Evolutionary conservation across 2,113 vertebrate species (phyloP).

Genomic region (Pandion haliaetus): DNA sequence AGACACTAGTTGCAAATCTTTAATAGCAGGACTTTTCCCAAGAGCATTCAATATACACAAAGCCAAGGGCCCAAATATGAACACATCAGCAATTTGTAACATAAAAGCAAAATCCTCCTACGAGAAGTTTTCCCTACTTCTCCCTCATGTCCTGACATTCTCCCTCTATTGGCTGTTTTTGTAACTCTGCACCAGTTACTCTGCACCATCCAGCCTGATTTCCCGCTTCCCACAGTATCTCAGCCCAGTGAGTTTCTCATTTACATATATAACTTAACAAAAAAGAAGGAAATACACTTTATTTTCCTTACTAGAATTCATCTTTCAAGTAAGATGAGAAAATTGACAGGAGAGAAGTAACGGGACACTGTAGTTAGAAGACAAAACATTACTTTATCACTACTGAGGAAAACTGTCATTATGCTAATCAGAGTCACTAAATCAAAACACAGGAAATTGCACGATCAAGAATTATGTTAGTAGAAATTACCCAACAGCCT

Average conservation of each 20-base stretch:
- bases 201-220: not conserved
- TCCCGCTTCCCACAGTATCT: not conserved
- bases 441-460: constrained; percentile 11
- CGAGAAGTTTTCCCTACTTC: not conserved
- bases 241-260: not conserved
- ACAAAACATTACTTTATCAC: not conserved
- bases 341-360: not conserved
- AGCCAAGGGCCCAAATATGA: not conserved
- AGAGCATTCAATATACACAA: not conserved
- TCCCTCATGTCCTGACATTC: not conserved
- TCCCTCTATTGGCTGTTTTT: not conserved
- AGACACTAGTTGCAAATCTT: not conserved
- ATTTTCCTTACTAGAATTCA: not conserved
- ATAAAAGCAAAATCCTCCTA: not conserved
- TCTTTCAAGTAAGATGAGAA: not conserved
- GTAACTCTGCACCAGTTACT: not conserved
- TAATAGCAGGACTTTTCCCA: not conserved
- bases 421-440: not conserved
- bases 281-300: not conserved
- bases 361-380: not conserved
- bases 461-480: not conserved
- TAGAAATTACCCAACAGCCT: not conserved
- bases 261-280: not conserved
- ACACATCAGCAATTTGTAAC: not conserved
- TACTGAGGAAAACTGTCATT: not conserved